These are phyloP conservation scores for Oreochromis niloticus DNA, from an alignment of 2,113 vertebrate genomes.

Conservation along the genomic window DNA sequence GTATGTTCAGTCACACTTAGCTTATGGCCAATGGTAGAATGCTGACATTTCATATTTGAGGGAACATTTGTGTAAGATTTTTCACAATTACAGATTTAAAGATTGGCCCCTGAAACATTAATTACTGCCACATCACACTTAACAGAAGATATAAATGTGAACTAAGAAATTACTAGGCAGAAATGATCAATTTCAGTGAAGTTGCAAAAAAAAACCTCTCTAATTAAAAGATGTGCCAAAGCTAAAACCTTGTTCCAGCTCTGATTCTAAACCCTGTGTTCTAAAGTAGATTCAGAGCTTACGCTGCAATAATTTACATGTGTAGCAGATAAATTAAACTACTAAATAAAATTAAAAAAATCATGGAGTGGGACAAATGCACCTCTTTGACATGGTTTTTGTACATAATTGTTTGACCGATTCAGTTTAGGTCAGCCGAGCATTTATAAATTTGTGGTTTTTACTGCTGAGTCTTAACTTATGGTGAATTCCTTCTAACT, in stretches of 20 bases:
- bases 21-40: not conserved
- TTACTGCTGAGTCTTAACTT: not conserved
- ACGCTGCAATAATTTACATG: not conserved
- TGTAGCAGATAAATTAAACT: not conserved
- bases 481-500: not conserved
- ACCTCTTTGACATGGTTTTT: not conserved
- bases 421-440: not conserved
- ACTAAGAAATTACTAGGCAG: not conserved
- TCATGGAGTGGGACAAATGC: not conserved
- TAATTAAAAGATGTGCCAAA: not conserved
- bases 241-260: not conserved
- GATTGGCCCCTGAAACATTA: not conserved
- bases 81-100: not conserved
- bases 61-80: not conserved
- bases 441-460: not conserved
- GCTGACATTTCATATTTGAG: not conserved
- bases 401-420: not conserved
- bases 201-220: not conserved
- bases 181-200: not conserved
- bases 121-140: not conserved
- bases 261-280: not conserved
- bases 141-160: not conserved
- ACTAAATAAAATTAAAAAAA: not conserved
- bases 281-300: not conserved
- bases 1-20: not conserved